Evolutionary conservation across 2,797 vertebrate species (phyloP), one percentile per base, ranked within the genome.

Genomic region (Sebastes oblongus): DNA sequence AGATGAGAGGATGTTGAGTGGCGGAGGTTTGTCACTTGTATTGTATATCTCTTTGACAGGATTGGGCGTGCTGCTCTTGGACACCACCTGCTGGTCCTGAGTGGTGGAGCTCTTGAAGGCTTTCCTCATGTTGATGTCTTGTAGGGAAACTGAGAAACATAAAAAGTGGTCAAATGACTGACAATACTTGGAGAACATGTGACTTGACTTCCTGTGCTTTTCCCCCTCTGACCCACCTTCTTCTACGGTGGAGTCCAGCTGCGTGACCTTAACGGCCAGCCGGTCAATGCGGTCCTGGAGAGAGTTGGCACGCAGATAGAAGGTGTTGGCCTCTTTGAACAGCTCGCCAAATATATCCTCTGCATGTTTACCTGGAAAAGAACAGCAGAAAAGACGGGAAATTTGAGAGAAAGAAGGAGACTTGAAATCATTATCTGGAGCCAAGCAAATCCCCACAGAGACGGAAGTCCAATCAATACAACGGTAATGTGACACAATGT

Each of bases 101-200:
- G 95, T 92, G 71, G 97, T 98, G 54, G 97, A 98, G 92, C 98
- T 99, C 93, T 98, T 99, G 91, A 99, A 99, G 54, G 98, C 98
- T 91, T 99, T 99, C 81, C 97, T 97, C 98, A 99, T 99, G 94
- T 99, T 99, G 93, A 99, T 99, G 77, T 99, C 98, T 94, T 99
- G 98, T 20, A 99, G 94, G 11, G 98, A 99, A 77, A 99, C 98
- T 99, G 87, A 60, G 36, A 58, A 50, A 52, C 7, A 72, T 5
- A 75, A 72, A 73, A 72, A 91, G 12, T 78, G 59, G 32, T 69
- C 7, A 75, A 86, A 34, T 46, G 58, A 42, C 39, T 42, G 39
- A 42, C 39, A 42, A 42, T 1, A 42, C 39, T 42, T 42, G 1
- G 29, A 58, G 16, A 36, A 7, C 18, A 2, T 50, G 46, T 50